Base-by-base conservation (phyloP, 1,140 invertebrate species). In the Notospermus geniculatus region DNA sequence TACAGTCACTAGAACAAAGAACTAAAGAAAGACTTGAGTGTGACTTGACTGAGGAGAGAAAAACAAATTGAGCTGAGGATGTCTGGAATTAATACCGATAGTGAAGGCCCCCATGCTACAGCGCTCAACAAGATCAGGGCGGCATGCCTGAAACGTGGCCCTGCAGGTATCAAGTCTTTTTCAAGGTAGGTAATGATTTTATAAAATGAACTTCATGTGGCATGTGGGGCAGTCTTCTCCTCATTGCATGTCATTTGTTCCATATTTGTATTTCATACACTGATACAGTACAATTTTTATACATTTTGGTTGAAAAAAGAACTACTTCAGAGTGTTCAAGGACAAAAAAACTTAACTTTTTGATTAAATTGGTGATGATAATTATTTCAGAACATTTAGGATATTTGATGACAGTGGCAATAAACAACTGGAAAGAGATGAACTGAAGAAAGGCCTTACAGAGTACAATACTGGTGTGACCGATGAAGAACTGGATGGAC, bases 321-420 rank as follows among this genome's bases (percentile, higher is more conserved):
- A 36, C 5, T 36, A 4, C 32, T 7, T 15, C 32, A 7, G 32
- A 36, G 32, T 36, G 15, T 15, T 36, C 15, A 36, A 36, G 4
- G 32, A 36, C 4, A 36, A 7, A 4, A 4, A 4, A 36, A 15
- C 4, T 7, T 36, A 52, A 25, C 32, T 36, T 15, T 7, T 36
- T 50, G n/a, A 7, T 23, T 7, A 59, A 22, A 80, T 80, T 73
- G 32, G 29, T 59, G n/a, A n/a, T n/a, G n/a, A 29, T 39, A 27
- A 91, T 56, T 92, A 95, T 78, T 69, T 22, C 72, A 91, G 92
- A 77, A 81, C 89, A 62, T 95, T 96, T 74, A 86, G 91, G 32
- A 82, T 88, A 56, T 91, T 95, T 89, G 92, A 95, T 72, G 91
- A 95, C 54, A 91, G 95, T 78, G 89, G 89, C 28, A 93, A 88